Evolutionary conservation across 2,113 vertebrate species (phyloP).

Genomic region (Cynoglossus semilaevis): DNA sequence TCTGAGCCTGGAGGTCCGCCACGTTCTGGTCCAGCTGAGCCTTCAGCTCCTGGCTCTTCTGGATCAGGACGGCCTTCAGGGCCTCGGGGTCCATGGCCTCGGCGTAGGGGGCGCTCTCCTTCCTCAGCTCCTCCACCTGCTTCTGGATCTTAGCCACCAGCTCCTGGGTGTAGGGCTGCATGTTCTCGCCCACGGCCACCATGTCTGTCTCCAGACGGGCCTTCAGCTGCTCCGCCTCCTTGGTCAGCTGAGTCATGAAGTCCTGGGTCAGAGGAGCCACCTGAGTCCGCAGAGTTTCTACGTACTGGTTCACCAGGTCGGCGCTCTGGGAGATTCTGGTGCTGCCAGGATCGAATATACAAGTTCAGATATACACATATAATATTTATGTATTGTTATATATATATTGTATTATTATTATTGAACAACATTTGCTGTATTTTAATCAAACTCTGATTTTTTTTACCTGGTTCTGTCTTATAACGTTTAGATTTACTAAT

Average conservation of each 20-base stretch:
- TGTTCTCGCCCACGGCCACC: not conserved
- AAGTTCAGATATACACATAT: not conserved
- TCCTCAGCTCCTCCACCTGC: constrained; percentile 78
- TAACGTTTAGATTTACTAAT: too few relatives aligned
- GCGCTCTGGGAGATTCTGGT: constrained; percentile 37
- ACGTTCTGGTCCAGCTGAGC: constrained; percentile 31
- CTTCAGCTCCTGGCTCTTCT: constrained; percentile 55
- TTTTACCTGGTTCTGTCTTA: too few relatives aligned
- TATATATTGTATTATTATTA: too few relatives aligned
- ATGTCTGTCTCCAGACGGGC: constrained; percentile 53
- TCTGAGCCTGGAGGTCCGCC: constrained; percentile 46
- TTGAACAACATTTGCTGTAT: too few relatives aligned
- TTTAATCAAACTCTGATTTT: too few relatives aligned
- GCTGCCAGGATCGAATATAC: constrained; percentile 10
- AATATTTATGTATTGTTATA: too few relatives aligned
- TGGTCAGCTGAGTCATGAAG: constrained; percentile 35
- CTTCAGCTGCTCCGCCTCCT: constrained; percentile 57
- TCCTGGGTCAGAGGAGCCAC: constrained; percentile 38
- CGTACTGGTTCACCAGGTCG: constrained; percentile 38
- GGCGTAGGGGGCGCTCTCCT: constrained; percentile 48
- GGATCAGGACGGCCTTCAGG: constrained; percentile 35
- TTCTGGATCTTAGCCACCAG: constrained; percentile 68
- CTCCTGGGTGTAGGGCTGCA: constrained; percentile 58
- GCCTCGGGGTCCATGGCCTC: constrained; percentile 48
- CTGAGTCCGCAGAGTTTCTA: constrained; percentile 22